phyloP scores from a whole-genome alignment of 2,113 vertebrate genomes.

The Gobiocypris rarus region DNA sequence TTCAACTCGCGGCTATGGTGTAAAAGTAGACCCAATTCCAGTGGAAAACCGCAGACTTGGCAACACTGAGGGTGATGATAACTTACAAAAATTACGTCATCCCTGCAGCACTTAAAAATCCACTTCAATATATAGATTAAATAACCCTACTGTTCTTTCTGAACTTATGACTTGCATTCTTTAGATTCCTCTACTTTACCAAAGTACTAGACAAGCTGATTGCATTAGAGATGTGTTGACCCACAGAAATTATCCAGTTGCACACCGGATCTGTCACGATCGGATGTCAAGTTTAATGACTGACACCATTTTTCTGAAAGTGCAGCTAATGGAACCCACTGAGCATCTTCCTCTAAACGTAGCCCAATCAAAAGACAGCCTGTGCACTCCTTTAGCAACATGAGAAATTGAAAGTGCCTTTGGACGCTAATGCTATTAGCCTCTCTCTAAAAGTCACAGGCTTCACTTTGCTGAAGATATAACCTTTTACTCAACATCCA shows the following conservation, averaged over 20 bases:
- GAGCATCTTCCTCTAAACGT: background rate
- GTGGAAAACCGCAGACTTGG: no score
- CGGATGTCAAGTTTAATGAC: slow-evolving; percentile 35
- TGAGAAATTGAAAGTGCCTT: slow-evolving; percentile 44
- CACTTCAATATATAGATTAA: background rate
- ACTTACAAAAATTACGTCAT: background rate
- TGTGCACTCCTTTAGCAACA: slow-evolving; percentile 20
- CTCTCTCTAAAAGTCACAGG: slow-evolving; percentile 13
- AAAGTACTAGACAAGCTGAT: slow-evolving; percentile 14
- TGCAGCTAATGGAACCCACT: slow-evolving; percentile 25
- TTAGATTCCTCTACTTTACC: slow-evolving; percentile 16
- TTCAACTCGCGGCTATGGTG: no score
- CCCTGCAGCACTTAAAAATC: background rate
- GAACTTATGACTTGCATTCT: slow-evolving; percentile 9
- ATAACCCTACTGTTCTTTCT: background rate
- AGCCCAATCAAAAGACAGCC: background rate
- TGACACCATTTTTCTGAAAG: slow-evolving; percentile 35
- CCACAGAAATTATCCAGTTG: slow-evolving; percentile 7
- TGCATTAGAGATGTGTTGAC: slow-evolving; percentile 37
- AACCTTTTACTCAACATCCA: slow-evolving; percentile 5
- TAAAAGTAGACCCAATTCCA: no score
- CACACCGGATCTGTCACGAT: slow-evolving; percentile 7
- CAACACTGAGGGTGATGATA: background rate
- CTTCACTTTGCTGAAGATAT: slow-evolving; percentile 10
- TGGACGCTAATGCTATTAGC: slow-evolving; percentile 29